phyloP scores from a whole-genome alignment of 2,888 invertebrate species.

The Colostygia pectinataria region DNA sequence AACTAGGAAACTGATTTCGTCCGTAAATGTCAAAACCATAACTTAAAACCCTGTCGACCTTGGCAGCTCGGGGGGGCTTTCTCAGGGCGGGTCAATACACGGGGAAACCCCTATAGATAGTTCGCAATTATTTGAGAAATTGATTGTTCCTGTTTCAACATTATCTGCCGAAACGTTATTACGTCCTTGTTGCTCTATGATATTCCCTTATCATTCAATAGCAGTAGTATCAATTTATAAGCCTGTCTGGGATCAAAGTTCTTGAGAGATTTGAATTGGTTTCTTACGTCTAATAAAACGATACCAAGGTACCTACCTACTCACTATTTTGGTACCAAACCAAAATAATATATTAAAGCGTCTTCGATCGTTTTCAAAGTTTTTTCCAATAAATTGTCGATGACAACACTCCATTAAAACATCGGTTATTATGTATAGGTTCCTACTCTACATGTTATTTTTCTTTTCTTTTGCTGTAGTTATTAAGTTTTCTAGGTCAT shows the following conservation, averaged over 20 bases:
- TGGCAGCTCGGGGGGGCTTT: constrained; percentile 11
- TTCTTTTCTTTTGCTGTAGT: too few species aligned
- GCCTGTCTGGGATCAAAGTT: not conserved
- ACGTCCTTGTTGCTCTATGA: not conserved
- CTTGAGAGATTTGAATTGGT: too few species aligned
- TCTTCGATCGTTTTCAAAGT: too few species aligned
- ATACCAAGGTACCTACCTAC: too few species aligned
- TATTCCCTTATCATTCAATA: not conserved
- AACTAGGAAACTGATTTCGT: constrained; percentile 9
- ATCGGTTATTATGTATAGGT: too few species aligned
- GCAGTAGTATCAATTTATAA: not conserved
- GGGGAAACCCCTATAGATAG: constrained; percentile 13
- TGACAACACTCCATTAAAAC: too few species aligned
- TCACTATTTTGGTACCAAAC: too few species aligned
- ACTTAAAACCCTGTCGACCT: constrained; percentile 10
- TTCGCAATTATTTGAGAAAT: constrained; percentile 9
- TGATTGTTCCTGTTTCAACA: constrained; percentile 11
- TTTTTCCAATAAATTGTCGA: too few species aligned
- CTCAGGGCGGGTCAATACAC: constrained; percentile 1
- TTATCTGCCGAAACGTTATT: not conserved
- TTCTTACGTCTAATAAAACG: too few species aligned
- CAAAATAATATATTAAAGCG: too few species aligned
- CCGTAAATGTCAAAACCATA: constrained; percentile 20
- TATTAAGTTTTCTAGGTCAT: constrained; percentile 2
- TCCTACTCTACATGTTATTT: too few species aligned